Evolutionary conservation across 2,888 invertebrate species (phyloP).

Genomic region (Alitta virens): DNA sequence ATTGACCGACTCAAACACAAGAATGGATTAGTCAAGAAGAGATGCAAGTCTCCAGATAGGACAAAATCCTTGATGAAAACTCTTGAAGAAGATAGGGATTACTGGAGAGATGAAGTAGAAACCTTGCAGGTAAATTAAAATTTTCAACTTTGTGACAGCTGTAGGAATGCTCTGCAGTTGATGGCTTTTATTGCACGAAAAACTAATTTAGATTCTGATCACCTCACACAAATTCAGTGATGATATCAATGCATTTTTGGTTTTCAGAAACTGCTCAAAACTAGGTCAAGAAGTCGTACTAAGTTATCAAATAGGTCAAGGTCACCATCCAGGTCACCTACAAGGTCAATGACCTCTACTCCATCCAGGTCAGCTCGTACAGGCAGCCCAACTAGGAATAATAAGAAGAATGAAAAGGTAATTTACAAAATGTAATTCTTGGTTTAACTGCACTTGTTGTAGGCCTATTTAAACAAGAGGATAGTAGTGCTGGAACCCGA

Average conservation of each 20-base stretch:
- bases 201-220: background rate
- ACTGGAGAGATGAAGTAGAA: slow-evolving; percentile 49
- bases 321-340: slow-evolving; percentile 3
- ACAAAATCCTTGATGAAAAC: slow-evolving; percentile 50
- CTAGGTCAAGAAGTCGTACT: slow-evolving; percentile 11
- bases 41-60: slow-evolving; percentile 44
- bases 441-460: too few relatives aligned
- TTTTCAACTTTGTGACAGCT: too few relatives aligned
- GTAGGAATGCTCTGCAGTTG: too few relatives aligned
- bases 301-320: slow-evolving; percentile 14
- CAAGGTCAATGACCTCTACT: background rate
- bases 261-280: slow-evolving; percentile 5
- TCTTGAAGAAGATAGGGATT: slow-evolving; percentile 55
- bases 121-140: background rate
- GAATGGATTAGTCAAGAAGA: slow-evolving; percentile 37
- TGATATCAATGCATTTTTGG: background rate
- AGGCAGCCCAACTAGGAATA: background rate
- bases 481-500: too few relatives aligned
- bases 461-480: too few relatives aligned
- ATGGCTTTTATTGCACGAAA: too few relatives aligned
- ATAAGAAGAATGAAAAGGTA: slow-evolving; percentile 1
- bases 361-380: background rate
- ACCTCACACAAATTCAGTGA: background rate
- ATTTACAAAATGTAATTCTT: too few relatives aligned
- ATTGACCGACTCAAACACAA: slow-evolving; percentile 53